Conservation (phyloP, 2,888 invertebrate genomes). For the Alloplasta piceator region DNA sequence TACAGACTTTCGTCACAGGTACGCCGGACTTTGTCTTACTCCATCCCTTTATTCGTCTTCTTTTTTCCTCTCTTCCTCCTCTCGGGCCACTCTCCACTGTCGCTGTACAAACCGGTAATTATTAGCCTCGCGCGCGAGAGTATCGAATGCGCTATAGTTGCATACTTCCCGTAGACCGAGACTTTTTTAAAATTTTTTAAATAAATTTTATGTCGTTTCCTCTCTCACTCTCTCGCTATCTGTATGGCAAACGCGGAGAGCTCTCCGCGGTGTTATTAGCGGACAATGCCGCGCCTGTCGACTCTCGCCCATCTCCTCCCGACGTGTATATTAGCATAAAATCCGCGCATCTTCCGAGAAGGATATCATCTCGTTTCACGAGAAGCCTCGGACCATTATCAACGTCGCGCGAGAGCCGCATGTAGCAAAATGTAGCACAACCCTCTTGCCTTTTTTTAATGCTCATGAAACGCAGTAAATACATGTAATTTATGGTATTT, state of each 20-base stretch:
- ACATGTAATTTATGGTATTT: no score
- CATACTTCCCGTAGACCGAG: conserved; percentile 34
- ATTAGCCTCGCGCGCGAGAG: conserved; percentile 68
- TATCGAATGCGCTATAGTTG: conserved; percentile 16
- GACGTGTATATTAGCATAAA: conserved; percentile 77
- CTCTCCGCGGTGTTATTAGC: conserved; percentile 73
- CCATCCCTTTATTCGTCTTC: conserved; percentile 47
- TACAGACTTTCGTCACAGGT: no score
- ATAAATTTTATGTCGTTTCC: neutral
- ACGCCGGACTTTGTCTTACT: conserved; percentile 35
- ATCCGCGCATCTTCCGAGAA: conserved; percentile 70
- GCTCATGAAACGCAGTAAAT: no score
- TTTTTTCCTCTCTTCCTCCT: conserved; percentile 23
- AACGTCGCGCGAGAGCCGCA: neutral
- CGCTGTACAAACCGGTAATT: conserved; percentile 71
- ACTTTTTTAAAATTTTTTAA: conserved; percentile 16
- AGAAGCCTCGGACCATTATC: conserved; percentile 35
- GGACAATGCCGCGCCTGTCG: conserved; percentile 76
- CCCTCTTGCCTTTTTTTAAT: no score
- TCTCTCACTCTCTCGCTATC: neutral
- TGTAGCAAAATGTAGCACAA: no score
- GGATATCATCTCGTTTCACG: conserved; percentile 44
- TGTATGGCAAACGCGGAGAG: conserved; percentile 13
- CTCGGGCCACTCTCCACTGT: conserved; percentile 39
- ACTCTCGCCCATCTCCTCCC: conserved; percentile 47